Evolutionary conservation across 2,797 vertebrate genomes (phyloP).

Genomic region (Myotis planiceps): DNA sequence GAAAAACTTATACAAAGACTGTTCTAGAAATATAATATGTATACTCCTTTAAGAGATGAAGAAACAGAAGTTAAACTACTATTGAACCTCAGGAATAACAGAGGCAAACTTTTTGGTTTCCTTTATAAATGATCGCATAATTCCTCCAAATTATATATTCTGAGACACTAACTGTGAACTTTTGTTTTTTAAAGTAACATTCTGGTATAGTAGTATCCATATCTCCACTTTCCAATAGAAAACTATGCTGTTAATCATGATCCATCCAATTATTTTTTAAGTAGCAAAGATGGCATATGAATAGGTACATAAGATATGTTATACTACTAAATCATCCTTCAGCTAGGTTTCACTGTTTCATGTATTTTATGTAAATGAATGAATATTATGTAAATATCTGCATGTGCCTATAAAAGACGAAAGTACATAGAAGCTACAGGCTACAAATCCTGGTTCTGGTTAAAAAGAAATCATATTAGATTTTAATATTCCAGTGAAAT

Average conservation of each 20-base stretch:
- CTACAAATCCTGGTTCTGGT: not conserved
- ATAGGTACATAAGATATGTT: not conserved
- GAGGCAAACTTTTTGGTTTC: not conserved
- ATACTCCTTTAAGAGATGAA: constrained; percentile 3
- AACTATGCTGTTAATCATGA: not conserved
- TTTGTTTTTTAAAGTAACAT: not conserved
- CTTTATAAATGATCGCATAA: constrained; percentile 6
- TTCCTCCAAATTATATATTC: constrained; percentile 6
- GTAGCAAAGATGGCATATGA: not conserved
- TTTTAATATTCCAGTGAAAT: constrained; percentile 34
- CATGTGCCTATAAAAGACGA: not conserved
- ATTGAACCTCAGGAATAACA: not conserved
- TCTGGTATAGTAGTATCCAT: not conserved
- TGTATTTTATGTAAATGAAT: not conserved
- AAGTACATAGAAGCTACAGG: not conserved
- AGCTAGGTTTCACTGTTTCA: not conserved
- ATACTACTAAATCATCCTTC: not conserved
- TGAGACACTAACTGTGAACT: not conserved
- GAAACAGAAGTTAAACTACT: constrained; percentile 24
- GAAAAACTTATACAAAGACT: not conserved
- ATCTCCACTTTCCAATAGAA: constrained; percentile 27
- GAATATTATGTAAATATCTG: not conserved
- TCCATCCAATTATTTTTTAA: not conserved
- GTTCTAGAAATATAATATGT: not conserved
- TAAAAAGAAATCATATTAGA: constrained; percentile 41